Evolutionary conservation across 2,797 vertebrate species (phyloP), one percentile per base, ranked within the genome.

Genomic region (Hylomyscus alleni): DNA sequence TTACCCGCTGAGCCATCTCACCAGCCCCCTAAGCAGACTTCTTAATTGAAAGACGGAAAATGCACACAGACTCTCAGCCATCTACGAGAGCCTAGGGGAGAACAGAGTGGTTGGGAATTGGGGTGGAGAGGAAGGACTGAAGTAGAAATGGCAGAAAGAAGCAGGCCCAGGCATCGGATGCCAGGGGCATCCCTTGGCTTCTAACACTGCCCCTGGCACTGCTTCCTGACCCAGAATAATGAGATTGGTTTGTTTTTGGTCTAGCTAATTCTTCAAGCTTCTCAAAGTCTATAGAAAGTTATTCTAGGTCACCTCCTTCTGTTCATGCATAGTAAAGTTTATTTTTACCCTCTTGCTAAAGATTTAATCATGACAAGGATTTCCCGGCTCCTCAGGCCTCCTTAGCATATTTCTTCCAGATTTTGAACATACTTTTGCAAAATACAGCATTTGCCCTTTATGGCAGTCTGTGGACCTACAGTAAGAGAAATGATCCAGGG

Each of bases 401-500:
- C 75, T 90, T 86, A 47, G 56, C 67, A 47, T 47, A 83, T 92
- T 91, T 91, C 89, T 96, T 97, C 85, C 77, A 67, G 88, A 90
- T 62, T 96, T 94, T 93, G 88, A 75, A 92, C 76, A 17, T 65
- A 58, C 54, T 34, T 96, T 94, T 83, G 56, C 75, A 65, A n/a
- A 86, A 73, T 80, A n/a, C 34, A n/a, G 26, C 6, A 47, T 84
- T 96, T 85, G 83, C 20, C 31, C 37, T 12, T 80, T 47, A 7
- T 90, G 54, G 56, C 37, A 17, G 90, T 52, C 76, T 78, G 4
- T 22, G 47, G 44, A 56, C 54, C 84, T 84, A 29, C 65, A n/a
- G 76, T 56, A 78, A 91, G 86, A 88, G 92, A 58, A 76, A 83
- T 37, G 56, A n/a, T 34, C 24, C 14, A 12, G 62, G 62, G 58